Base-by-base conservation (phyloP, 1,140 invertebrate genomes). In the Papilio polytes region DNA sequence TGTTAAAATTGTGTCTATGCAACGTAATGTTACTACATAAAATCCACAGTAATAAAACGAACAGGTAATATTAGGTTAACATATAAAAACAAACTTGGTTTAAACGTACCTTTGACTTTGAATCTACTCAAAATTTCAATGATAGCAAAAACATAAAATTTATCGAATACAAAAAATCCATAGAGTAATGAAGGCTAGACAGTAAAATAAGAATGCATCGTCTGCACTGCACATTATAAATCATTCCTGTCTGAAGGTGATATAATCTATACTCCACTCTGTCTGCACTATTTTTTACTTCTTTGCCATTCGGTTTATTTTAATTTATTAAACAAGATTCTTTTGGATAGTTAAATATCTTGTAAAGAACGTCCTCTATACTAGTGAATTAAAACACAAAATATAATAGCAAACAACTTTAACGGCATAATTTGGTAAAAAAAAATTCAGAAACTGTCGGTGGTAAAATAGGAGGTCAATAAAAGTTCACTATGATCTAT, bases 241-340 rank as follows among this genome's bases (percentile, higher is more conserved):
- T 70, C 26, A 70, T 36, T 70, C 13, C 13, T 70, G 26, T 70
- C 63, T 70, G 20, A 9, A 70, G 63, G 12, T 70, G 63, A 70
- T 70, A 70, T 70, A 26, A 70, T 70, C 63, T 70, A 31, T 1
- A 59, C 56, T 22, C 26, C 1, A 59, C 56, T 22, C 26, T 26
- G 63, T 70, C 63, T 36, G 63, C 63, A 31, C 63, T 70, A 70
- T 70, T 70, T 70, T 70, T 70, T 70, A 70, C 26, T 70, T 70
- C 63, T 70, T 70, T 70, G 26, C 13, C 13, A 31, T 70, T 31
- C 36, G 63, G 8, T 15, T 31, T 70, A 26, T 63, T 26, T 63
- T n/a, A 4, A 51, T 56, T 56, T 56, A 56, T n/a, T 20, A 56
- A 7, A 8, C 18, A 56, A 56, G 15, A 56, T 56, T 56, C n/a